phyloP scores from a whole-genome alignment of 2,113 vertebrate genomes.

The Raja brachyura region DNA sequence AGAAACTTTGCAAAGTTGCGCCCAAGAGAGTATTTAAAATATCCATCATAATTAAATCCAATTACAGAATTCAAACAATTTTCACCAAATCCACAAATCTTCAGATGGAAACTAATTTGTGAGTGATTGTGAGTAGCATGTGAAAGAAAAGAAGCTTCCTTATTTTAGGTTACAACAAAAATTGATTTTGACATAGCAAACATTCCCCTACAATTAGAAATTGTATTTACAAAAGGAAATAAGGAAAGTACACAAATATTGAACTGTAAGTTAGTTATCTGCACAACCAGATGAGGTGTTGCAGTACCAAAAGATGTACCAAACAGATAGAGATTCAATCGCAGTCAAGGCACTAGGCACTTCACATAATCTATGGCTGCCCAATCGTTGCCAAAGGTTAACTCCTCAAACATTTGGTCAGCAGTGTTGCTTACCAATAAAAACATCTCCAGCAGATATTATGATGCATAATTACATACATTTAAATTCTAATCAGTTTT shows the following conservation, averaged over 20 bases:
- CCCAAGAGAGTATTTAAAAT: not conserved
- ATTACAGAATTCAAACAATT: not conserved
- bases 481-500: slow-evolving; percentile 7
- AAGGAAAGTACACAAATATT: not conserved
- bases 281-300: not conserved
- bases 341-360: not conserved
- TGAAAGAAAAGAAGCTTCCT: not conserved
- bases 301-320: not conserved
- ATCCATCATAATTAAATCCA: not conserved
- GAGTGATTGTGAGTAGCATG: not conserved
- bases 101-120: not conserved
- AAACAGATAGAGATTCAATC: not conserved
- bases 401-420: not conserved
- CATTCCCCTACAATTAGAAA: not conserved
- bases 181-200: not conserved
- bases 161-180: not conserved
- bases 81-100: not conserved
- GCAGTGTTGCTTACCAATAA: not conserved
- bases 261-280: not conserved
- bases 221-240: not conserved
- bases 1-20: not conserved
- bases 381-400: not conserved
- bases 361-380: not conserved
- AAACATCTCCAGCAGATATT: not conserved
- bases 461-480: not conserved